Evolutionary conservation across 2,888 invertebrate genomes (phyloP), one percentile per base, ranked within the genome.

Genomic region (Falcaria lacertinaria): DNA sequence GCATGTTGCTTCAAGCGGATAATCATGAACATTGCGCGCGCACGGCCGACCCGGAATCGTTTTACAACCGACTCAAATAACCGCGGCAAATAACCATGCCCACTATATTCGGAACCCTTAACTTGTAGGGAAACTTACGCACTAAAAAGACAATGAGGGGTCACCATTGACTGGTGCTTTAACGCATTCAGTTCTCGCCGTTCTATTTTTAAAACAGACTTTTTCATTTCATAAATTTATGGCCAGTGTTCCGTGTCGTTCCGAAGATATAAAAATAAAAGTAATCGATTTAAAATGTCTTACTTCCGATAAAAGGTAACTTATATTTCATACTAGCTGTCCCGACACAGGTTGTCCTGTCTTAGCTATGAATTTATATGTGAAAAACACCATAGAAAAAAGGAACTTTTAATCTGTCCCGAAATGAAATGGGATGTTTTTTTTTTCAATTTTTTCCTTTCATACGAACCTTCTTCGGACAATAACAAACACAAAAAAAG

Each of bases 21-120:
- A 51, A 57, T 62, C 56, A 57, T 46, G 48, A 57, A 57, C 57
- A 54, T 56, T 67, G 73, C 74, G 67, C 74, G 69, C 63, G 64
- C 74, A n/a, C n/a, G n/a, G 65, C 49, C 73, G 74, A 72, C 67
- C 74, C 69, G 76, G 74, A 78, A 75, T 70, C 64, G 50, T 53
- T 47, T 45, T 57, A 53, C 65, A 71, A 67, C n/a, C n/a, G n/a
- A n/a, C n/a, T n/a, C n/a, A 68, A 71, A 67, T 50, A 48, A 52
- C 62, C 68, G 55, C 61, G 68, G 64, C 59, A 43, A 57, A 61
- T 57, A 56, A 50, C 41, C 19, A n/a, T 36, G 41, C 53, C 76
- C 76, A 72, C 38, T 43, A 17, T 60, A 64, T 47, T 17, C 28
- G 53, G 67, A 69, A 13, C 74, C 54, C 43, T 19, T 42, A 47